Conservation (phyloP, 2,888 invertebrate species). For the Ypsolopha sequella region DNA sequence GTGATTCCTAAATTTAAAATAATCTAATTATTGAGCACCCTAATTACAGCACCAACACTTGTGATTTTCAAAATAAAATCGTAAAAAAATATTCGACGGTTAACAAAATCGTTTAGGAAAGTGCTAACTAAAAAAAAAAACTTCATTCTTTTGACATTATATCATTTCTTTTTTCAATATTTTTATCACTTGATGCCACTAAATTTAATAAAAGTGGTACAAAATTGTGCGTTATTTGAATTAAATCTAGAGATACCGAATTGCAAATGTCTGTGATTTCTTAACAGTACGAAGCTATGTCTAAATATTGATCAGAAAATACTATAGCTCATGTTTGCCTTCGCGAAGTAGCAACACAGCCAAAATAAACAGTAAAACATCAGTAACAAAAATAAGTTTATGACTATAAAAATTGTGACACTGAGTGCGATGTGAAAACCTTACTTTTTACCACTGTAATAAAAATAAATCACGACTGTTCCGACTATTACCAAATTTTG, state of each 20-base stretch:
- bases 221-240: background rate
- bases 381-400: background rate
- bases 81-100: constrained; percentile 4
- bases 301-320: background rate
- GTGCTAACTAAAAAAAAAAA: too few relatives aligned
- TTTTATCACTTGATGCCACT: constrained; percentile 10
- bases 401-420: background rate
- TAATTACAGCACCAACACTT: constrained; percentile 6
- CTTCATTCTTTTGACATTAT: too few relatives aligned
- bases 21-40: constrained; percentile 12
- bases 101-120: too few relatives aligned
- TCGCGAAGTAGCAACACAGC: background rate
- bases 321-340: background rate
- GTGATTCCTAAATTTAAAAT: constrained; percentile 24
- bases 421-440: background rate
- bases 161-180: constrained; percentile 13
- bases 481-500: background rate
- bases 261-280: too few relatives aligned
- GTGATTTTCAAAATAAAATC: constrained; percentile 8
- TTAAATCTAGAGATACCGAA: too few relatives aligned
- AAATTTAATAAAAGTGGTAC: background rate
- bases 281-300: too few relatives aligned
- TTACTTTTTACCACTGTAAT: background rate
- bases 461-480: background rate
- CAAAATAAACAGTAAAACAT: background rate